Evolutionary conservation across 64 coral and sea anemone species (phyloP), one percentile per base, ranked within the genome.

Genomic region (Pachyseris speciosa): DNA sequence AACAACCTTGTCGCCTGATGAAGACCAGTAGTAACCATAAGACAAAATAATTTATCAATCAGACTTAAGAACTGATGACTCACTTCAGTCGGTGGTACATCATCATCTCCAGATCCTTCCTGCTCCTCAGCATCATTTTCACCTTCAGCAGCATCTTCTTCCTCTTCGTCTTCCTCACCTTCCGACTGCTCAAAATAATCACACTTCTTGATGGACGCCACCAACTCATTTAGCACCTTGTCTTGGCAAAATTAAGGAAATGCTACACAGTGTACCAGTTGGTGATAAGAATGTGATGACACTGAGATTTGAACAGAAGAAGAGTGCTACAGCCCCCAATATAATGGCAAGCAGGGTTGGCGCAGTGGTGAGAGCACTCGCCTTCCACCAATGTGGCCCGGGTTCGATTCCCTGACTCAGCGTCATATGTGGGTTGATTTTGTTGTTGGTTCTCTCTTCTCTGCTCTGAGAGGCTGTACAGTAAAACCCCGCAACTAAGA

Each of bases 151-250:
- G 41, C 67, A 10, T 13, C 27, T 28, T 83, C 55, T 32, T 89
- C 78, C 20, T 68, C 41, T 5, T 60, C 41, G 2, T 57, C 49
- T 19, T 39, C 91, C 41, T 81, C 84, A 15, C n/a, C 91, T 15
- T 75, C 17, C 2, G 50, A 24, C 27, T 86, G 87, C 15, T 84
- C 83, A 60, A 96, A 96, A 52, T 96, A 96, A 3, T 71, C 91
- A 90, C 95, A 90, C 16, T 88, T 55, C 29, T 96, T 96, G 79
- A 96, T 96, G 12, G 85, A 78, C 37, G 78, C 31, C 36, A 96
- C 91, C 64, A 96, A 13, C 13, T 96, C 79, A 80, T 41, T 59
- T 12, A 96, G 61, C 26, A 49, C 79, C 39, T 93, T 96, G 64
- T 96, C 95, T 96, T 34, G 7, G 26, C 2, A 52, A 7, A 86